A percentile compares a stretch with the other conserved stretches of the same genome.
Evolutionary conservation across 2,113 vertebrate species (phyloP).

Genomic region (Balaeniceps rex): DNA sequence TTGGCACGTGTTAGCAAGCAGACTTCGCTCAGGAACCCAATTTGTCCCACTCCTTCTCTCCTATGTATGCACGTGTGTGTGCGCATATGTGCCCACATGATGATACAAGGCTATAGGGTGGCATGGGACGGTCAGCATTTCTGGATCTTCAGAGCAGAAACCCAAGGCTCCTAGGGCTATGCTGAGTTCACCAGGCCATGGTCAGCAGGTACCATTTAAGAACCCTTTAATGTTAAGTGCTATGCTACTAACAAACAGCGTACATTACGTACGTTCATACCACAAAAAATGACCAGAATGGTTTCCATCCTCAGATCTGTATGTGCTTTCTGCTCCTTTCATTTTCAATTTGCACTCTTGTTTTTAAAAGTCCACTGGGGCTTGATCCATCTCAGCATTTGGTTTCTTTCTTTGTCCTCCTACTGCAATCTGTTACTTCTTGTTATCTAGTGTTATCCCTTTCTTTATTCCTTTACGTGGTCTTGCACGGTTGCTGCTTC

Average conservation of each 20-base stretch:
- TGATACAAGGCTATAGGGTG: background rate
- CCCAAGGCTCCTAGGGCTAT: background rate
- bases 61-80: accelerated
- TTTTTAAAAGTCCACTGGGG: slow-evolving; percentile 37
- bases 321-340: slow-evolving; percentile 16
- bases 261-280: background rate
- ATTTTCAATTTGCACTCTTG: slow-evolving; percentile 25
- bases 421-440: slow-evolving; percentile 46
- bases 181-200: background rate
- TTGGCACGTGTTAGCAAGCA: background rate
- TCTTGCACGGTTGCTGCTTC: slow-evolving; percentile 2
- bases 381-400: slow-evolving; percentile 35
- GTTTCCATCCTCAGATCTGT: background rate
- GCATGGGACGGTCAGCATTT: background rate
- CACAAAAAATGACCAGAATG: background rate
- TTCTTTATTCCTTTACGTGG: slow-evolving; percentile 8
- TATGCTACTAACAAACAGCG: background rate
- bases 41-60: background rate
- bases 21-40: background rate
- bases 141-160: background rate
- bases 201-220: background rate
- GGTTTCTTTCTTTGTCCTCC: slow-evolving; percentile 36
- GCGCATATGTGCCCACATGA: too few species aligned
- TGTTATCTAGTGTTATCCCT: slow-evolving; percentile 35
- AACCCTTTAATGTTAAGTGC: background rate